Evolutionary conservation across 2,113 vertebrate genomes (phyloP).

Genomic region (Sylvia atricapilla): DNA sequence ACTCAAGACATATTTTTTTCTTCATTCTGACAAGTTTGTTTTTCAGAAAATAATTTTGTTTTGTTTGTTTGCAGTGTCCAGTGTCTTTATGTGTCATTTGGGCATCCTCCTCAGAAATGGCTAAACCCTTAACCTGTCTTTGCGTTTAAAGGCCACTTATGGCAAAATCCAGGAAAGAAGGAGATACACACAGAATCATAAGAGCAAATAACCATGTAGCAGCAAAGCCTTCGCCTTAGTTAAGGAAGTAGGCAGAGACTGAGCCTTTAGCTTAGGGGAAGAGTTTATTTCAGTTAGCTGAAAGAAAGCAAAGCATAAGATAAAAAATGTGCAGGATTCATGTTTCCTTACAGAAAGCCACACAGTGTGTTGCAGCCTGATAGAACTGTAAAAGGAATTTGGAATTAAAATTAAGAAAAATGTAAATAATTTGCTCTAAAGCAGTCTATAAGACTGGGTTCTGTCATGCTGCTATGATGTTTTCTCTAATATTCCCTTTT

Average conservation of each 20-base stretch:
- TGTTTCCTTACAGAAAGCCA: not conserved
- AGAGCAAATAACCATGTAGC: not conserved
- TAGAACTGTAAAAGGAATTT: not conserved
- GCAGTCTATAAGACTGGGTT: not conserved
- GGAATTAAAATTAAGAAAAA: not conserved
- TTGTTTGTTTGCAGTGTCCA: not conserved
- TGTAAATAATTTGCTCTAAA: not conserved
- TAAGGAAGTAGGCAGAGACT: not conserved
- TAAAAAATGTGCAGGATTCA: not conserved
- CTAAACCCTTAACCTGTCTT: not conserved
- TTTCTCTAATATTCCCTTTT: not conserved
- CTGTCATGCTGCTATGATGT: not conserved
- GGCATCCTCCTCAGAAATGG: not conserved
- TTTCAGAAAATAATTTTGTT: not conserved
- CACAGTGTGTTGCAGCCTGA: not conserved
- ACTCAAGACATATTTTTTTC: not conserved
- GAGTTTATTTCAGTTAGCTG: not conserved
- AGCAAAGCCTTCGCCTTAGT: not conserved
- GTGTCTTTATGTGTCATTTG: not conserved
- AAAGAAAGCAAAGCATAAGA: not conserved
- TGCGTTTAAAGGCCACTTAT: not conserved
- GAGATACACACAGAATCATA: fast-evolving
- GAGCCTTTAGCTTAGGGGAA: not conserved
- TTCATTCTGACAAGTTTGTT: not conserved
- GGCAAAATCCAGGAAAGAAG: not conserved